phyloP scores from a whole-genome alignment of 2,888 invertebrate species.

The Thyatira batis region DNA sequence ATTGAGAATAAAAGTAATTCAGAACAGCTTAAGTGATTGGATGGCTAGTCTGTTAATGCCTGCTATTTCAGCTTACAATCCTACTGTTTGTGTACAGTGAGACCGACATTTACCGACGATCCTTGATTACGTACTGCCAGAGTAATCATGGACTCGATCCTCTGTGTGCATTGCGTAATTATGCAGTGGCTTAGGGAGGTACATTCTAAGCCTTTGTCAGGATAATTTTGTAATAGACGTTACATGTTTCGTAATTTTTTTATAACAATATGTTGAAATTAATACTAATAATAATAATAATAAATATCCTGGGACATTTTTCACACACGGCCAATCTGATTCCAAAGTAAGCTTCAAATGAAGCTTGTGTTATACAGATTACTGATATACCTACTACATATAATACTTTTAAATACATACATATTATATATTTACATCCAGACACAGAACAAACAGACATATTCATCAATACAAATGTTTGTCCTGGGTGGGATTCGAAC shows the following conservation, averaged over 20 bases:
- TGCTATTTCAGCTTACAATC: slow-evolving; percentile 1
- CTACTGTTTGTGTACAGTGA: slow-evolving; percentile 21
- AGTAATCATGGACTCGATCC: slow-evolving; percentile 36
- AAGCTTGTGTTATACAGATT: too few species aligned
- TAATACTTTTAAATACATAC: too few species aligned
- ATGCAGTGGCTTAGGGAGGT: slow-evolving; percentile 29
- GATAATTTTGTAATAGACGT: not conserved
- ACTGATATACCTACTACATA: too few species aligned
- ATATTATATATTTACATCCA: too few species aligned
- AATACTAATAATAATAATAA: too few species aligned
- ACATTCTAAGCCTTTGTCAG: not conserved
- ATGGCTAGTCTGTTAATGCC: not conserved
- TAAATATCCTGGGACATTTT: too few species aligned
- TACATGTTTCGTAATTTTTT: not conserved
- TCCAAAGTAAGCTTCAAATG: too few species aligned
- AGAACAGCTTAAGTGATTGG: not conserved
- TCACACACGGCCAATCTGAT: too few species aligned
- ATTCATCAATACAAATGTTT: too few species aligned
- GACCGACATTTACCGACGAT: slow-evolving; percentile 28
- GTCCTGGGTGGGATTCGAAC: too few species aligned
- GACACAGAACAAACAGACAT: too few species aligned
- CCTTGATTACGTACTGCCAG: slow-evolving; percentile 37
- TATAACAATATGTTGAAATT: too few species aligned
- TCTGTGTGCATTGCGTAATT: slow-evolving; percentile 31
- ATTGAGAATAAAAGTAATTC: not conserved